A percentile compares a stretch with the other conserved stretches of the same genome.
Evolutionary conservation across 2,888 invertebrate genomes (phyloP).

Genomic region (Lepidocyrtinus sp.): DNA sequence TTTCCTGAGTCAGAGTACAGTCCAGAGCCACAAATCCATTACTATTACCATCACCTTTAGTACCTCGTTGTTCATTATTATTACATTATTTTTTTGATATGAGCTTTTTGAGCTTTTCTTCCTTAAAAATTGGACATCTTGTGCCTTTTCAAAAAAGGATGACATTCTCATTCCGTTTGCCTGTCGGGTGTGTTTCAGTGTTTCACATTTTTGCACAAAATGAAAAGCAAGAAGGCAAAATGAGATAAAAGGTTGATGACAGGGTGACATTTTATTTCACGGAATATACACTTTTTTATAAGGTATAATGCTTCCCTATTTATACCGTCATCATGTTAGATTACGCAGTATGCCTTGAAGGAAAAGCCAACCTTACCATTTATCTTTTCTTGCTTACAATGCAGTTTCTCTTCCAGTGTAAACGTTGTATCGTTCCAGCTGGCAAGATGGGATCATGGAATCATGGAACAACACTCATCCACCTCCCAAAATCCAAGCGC

Average conservation of each 20-base stretch:
- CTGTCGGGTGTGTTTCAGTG: background rate
- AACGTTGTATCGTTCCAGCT: background rate
- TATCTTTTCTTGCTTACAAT: slow-evolving; percentile 23
- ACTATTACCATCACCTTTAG: slow-evolving; percentile 19
- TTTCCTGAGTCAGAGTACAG: background rate
- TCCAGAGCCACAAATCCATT: slow-evolving; percentile 50
- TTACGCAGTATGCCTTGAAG: background rate
- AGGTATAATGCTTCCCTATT: background rate
- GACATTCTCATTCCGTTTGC: background rate
- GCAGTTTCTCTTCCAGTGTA: background rate
- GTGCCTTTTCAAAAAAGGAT: background rate
- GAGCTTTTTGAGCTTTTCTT: too few relatives aligned
- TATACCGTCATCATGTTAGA: background rate
- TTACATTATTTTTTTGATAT: slow-evolving; percentile 23
- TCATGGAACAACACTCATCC: slow-evolving; percentile 17
- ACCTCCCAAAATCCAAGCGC: background rate
- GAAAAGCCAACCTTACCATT: background rate
- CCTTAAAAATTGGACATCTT: slow-evolving; percentile 15
- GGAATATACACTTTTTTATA: background rate
- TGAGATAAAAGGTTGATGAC: slow-evolving; percentile 32
- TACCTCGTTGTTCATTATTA: slow-evolving; percentile 2
- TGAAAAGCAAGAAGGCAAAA: slow-evolving; percentile 15
- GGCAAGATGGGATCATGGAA: background rate
- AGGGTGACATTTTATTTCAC: slow-evolving; percentile 10
- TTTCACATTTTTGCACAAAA: background rate